phyloP scores from a whole-genome alignment of 2,888 invertebrate genomes.

The Drosophila macrospina region DNA sequence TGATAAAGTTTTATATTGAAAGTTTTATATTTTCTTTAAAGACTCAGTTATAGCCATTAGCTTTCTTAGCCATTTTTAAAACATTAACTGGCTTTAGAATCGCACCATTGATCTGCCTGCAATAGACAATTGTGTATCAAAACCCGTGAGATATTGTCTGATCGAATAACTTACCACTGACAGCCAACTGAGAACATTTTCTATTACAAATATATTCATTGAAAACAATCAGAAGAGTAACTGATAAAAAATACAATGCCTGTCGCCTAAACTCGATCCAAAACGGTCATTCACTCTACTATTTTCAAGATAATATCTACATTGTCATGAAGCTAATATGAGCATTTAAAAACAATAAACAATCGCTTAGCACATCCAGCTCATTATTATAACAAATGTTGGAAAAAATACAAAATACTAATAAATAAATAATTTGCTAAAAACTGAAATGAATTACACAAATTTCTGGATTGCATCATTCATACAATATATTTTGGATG shows the following conservation, averaged over 20 bases:
- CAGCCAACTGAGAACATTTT: neutral
- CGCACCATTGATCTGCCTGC: constrained; percentile 2
- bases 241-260: neutral
- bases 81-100: neutral
- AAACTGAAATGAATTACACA: too few species aligned
- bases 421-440: too few species aligned
- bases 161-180: constrained; percentile 11
- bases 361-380: too few species aligned
- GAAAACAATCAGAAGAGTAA: neutral
- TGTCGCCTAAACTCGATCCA: neutral
- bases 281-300: too few species aligned
- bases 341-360: too few species aligned
- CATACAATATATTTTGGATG: too few species aligned
- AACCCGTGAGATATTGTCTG: constrained; percentile 12
- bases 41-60: constrained; percentile 28
- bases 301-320: too few species aligned
- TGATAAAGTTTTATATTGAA: neutral
- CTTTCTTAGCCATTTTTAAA: constrained; percentile 12
- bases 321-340: too few species aligned
- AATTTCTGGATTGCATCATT: too few species aligned
- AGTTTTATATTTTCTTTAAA: too few species aligned
- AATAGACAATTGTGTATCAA: constrained; percentile 18
- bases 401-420: too few species aligned
- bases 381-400: too few species aligned
- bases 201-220: neutral